Evolutionary conservation across 2,113 vertebrate genomes (phyloP), one percentile per base, ranked within the genome.

Genomic region (Ciconia boyciana): DNA sequence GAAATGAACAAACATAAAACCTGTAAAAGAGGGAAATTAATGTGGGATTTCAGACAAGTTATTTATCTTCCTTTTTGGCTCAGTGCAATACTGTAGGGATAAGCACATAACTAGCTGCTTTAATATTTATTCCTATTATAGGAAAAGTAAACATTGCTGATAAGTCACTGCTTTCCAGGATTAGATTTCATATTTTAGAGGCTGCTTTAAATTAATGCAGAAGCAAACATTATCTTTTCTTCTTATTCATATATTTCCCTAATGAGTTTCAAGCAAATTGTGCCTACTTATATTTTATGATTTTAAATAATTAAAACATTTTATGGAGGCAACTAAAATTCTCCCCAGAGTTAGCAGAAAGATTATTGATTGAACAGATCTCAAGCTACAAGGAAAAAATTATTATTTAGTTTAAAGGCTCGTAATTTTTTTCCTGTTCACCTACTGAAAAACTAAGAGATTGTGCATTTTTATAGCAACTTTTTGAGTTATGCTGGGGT

Each of bases 251-350:
- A 74, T 95, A 97, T 97, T 97, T 96, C 88, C 92, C 96, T 97
- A 96, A 97, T 95, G 96, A 97, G 85, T 93, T 95, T 69, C 87
- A 94, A 96, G 92, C 84, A 97, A 97, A 97, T 97, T 96, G 92
- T 91, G 77, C 90, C 95, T 97, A 96, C 97, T 97, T 97, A 94
- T 97, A 96, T 95, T 97, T 97, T 97, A 97, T 94, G 84, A 95
- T 96, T 97, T 97, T 95, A 96, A 96, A 97, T 97, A 97, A 97
- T 97, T 97, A 97, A 97, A 97, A 96, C 93, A 96, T 97, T 97
- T 97, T 97, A 97, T 97, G 86, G 91, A 94, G 90, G 96, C 96
- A 97, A 97, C 96, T 97, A 96, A 95, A 97, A 96, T 96, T 96
- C 84, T 97, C 96, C 90, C 95, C 74, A 90, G 96, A 93, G 94